These are phyloP conservation scores for Anas bernieri DNA, from an alignment of 2,797 vertebrate genomes.

Conservation along the genomic window DNA sequence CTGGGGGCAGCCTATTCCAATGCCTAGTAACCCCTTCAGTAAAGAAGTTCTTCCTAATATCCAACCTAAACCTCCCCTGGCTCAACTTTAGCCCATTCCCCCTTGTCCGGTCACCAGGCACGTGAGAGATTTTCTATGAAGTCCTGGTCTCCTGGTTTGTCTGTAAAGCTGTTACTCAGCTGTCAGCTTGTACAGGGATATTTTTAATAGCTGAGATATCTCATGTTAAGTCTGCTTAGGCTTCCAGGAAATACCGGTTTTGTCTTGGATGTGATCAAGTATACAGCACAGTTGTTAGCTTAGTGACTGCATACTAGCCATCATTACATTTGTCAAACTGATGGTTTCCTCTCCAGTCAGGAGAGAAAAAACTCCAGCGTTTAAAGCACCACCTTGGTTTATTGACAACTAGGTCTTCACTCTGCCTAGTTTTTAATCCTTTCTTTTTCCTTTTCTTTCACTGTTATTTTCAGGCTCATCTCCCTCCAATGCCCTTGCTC, in stretches of 20 bases:
- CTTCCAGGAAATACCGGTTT: background rate
- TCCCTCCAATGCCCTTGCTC: background rate
- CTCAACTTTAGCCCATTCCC: too few species aligned
- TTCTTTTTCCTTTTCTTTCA: background rate
- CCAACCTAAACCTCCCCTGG: too few species aligned
- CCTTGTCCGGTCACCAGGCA: too few species aligned
- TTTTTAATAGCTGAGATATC: conserved; percentile 5
- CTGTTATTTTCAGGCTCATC: background rate
- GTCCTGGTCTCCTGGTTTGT: background rate
- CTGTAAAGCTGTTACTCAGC: background rate
- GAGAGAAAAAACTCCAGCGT: background rate
- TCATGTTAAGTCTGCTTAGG: background rate
- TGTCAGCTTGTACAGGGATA: background rate
- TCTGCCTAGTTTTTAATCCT: background rate
- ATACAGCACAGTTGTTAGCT: fast-evolving
- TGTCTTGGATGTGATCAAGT: background rate
- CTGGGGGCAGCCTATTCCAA: too few species aligned
- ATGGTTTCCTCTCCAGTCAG: background rate
- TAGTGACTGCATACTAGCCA: background rate
- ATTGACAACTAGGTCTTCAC: background rate
- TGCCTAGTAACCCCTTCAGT: too few species aligned
- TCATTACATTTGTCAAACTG: background rate
- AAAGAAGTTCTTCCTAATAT: too few species aligned
- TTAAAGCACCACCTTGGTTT: background rate
- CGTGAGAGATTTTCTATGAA: background rate